Base-by-base conservation (phyloP, 2,888 invertebrate species). In the Tholera decimalis region DNA sequence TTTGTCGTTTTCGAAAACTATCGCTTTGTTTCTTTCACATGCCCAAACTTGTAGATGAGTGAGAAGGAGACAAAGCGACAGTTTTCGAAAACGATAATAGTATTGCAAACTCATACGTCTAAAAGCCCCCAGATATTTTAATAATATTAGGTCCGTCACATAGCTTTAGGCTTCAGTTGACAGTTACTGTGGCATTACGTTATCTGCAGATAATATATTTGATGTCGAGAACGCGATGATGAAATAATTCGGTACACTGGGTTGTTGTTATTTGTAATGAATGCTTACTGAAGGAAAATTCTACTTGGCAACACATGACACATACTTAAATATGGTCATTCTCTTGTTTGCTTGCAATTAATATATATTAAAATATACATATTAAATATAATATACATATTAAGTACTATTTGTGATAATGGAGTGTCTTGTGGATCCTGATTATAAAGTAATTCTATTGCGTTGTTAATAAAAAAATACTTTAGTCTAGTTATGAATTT, bases 131-230 rank as follows among this genome's bases (percentile, higher is more conserved):
- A 6, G 11, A 53, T 56, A 33, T 35, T 54, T 54, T 28, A 54
- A 63, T 43, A 54, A 68, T 54, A 54, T 43, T 43, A 47, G 35
- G 35, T n/a, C 43, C 18, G 11, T 22, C 11, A 44, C n/a, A 28
- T 64, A 37, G 44, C 9, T 37, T 37, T 20, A 26, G 28, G 51
- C 35, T 37, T 30, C 20, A 1, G 30, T 33, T 47, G 67, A 41
- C 55, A 22, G 20, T 65, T 41, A 41, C 22, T 37, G 46, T 74
- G 30, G 51, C 26, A 44, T 64, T 65, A 64, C 22, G 39, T 69
- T 69, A 73, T 65, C 73, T 69, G 26, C 26, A 54, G 68, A 72
- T 46, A 61, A 60, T 72, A 39, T 54, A 28, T 59, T 61, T 53
- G 35, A 41, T 43, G 50, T 55, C 18, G 41, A 39, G n/a, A 46